phyloP scores from a whole-genome alignment of 1,140 invertebrate species.

The Nomia melanderi region DNA sequence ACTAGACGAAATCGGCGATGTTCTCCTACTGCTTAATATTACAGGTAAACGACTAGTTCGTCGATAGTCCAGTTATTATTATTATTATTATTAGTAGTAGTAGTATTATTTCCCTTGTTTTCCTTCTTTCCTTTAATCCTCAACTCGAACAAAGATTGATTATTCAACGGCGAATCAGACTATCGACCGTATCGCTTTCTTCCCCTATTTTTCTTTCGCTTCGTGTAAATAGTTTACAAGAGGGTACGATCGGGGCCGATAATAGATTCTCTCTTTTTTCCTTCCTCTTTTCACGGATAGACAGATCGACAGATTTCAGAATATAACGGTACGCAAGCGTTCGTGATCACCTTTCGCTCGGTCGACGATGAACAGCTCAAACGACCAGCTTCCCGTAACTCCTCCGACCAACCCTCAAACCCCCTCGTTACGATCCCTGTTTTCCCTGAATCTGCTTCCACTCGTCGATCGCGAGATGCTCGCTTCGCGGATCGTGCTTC shows the following conservation, averaged over 20 bases:
- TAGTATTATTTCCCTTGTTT: too few relatives aligned
- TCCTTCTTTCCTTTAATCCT: background rate
- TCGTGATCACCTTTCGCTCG: constrained; percentile 24
- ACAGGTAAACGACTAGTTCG: constrained; percentile 58
- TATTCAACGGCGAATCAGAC: constrained; percentile 48
- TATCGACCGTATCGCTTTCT: constrained; percentile 55
- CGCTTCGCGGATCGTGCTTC: background rate
- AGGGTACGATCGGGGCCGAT: constrained; percentile 66
- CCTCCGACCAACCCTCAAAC: background rate
- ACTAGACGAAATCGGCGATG: constrained; percentile 67
- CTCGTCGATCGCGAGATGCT: background rate
- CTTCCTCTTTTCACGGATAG: constrained; percentile 57
- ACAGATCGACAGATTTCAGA: constrained; percentile 64
- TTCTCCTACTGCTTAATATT: constrained; percentile 69
- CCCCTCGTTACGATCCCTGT: background rate
- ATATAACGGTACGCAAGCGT: constrained; percentile 46
- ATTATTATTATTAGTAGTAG: too few relatives aligned
- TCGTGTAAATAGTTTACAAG: constrained; percentile 65
- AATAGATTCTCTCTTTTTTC: too few relatives aligned
- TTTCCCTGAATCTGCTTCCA: background rate
- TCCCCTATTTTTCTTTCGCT: constrained; percentile 54
- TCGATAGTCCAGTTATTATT: constrained; percentile 43
- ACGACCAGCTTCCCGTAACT: constrained; percentile 26
- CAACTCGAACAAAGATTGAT: constrained; percentile 42
- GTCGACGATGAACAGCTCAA: constrained; percentile 46